Base-by-base conservation (phyloP, 2,113 vertebrate genomes). In the Cephalopholis sonnerati region DNA sequence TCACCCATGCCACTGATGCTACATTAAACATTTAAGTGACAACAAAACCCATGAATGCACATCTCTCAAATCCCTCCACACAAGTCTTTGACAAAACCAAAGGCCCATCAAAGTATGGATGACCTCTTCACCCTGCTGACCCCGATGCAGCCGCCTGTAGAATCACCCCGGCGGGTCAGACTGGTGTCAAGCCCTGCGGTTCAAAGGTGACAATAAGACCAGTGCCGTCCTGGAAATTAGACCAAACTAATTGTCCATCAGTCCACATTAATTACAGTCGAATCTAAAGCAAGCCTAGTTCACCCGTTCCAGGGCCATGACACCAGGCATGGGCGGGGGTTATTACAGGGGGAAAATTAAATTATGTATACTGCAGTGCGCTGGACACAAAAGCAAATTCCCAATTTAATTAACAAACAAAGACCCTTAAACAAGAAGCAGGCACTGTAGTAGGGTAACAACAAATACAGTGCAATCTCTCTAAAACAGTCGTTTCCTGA, bases 201-300 rank as follows among this genome's bases (percentile, higher is more conserved):
- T 94, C 92, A 93, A 87, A 91, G 94, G 90, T 93, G 84, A 90
- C 54, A 81, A 70, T 75, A 88, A 89, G 83, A 94, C 87, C 83
- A 90, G 84, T 68, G 81, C 74, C 87, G 77, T 90, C 83, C 85
- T 90, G 82, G 87, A 94, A 95, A 94, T 94, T 93, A 94, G 89
- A 93, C 78, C 77, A 75, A 62, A 92, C 86, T 93, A 93, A 95
- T 95, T 94, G 95, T 94, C 88, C 87, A 50, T 90, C 91, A 91
- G 91, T 95, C 94, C 81, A 87, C 85, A 92, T 94, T 90, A 92
- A 93, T 95, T 94, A 95, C 74, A 73, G 82, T 58, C 12, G n/a
- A 91, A 74, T 82, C 81, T 50, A 44, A 84, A 82, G 87, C 57
- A 64, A 80, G 85, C 41, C 84, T 68, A 59, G 79, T 87, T 86